Percentiles rank a stretch among this genome's conserved stretches.
Conservation (phyloP, 2,888 invertebrate genomes). For the Portevinia maculata region DNA sequence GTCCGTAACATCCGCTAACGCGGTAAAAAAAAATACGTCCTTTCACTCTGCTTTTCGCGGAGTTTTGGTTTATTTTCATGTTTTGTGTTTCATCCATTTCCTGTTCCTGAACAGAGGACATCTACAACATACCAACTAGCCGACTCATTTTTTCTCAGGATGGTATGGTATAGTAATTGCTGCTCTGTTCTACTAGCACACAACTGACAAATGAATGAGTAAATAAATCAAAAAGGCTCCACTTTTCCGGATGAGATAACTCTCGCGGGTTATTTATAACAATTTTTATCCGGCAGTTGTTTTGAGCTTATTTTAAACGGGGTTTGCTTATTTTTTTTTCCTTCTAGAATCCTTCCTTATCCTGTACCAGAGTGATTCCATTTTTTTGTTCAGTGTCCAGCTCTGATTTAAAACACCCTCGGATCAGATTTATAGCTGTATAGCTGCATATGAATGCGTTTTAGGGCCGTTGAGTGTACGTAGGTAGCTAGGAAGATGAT, state of each 20-base stretch:
- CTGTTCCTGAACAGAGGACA: slow-evolving; percentile 54
- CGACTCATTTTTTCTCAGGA: slow-evolving; percentile 15
- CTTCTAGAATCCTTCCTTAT: slow-evolving; percentile 48
- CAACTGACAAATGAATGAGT: slow-evolving; percentile 77
- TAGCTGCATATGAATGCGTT: slow-evolving; percentile 63
- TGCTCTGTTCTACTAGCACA: slow-evolving; percentile 53
- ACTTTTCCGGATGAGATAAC: slow-evolving; percentile 78
- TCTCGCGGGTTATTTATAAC: slow-evolving; percentile 77
- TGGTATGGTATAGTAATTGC: slow-evolving; percentile 27
- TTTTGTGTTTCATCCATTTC: slow-evolving; percentile 37
- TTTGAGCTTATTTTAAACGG: slow-evolving; percentile 36
- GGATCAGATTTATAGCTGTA: slow-evolving; percentile 68
- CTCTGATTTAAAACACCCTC: slow-evolving; percentile 7
- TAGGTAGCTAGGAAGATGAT: slow-evolving; percentile 34
- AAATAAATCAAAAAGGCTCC: slow-evolving; percentile 77
- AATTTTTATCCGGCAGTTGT: slow-evolving; percentile 56
- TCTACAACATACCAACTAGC: slow-evolving; percentile 39
- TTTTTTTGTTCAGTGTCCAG: slow-evolving; percentile 3
- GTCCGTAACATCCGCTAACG: slow-evolving; percentile 44
- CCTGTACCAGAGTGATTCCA: slow-evolving; percentile 18
- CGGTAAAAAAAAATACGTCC: slow-evolving; percentile 14
- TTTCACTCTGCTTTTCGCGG: slow-evolving; percentile 22
- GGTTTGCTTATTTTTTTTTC: slow-evolving; percentile 21
- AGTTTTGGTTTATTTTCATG: slow-evolving; percentile 6
- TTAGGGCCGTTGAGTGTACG: slow-evolving; percentile 14